phyloP scores from a whole-genome alignment of 2,888 invertebrate genomes.

The Podabrus alpinus region DNA sequence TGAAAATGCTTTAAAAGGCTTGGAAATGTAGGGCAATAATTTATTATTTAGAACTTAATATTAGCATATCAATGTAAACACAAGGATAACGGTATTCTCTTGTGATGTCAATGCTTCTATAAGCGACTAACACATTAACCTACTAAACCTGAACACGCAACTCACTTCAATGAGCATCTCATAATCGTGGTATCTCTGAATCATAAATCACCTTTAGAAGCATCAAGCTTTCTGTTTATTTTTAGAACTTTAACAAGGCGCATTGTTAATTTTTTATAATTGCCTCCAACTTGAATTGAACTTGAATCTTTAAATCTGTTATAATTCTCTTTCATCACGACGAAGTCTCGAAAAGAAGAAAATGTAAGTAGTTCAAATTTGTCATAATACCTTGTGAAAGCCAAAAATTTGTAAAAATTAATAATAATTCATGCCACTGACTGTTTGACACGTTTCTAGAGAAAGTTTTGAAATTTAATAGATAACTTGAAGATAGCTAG shows the following conservation, averaged over 20 bases:
- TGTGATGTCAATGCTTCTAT: conserved; percentile 32
- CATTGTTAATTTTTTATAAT: background rate
- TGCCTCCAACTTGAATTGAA: background rate
- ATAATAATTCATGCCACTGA: background rate
- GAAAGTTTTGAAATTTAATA: background rate
- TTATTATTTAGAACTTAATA: conserved; percentile 11
- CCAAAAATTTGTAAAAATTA: background rate
- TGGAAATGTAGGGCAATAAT: conserved; percentile 18
- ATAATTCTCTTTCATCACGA: background rate
- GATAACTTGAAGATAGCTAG: background rate
- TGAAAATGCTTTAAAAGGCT: background rate
- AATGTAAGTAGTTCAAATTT: background rate
- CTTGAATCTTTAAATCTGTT: background rate
- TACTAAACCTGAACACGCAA: conserved; percentile 22
- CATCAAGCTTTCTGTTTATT: conserved; percentile 1
- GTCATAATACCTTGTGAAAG: background rate
- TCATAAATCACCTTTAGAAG: background rate
- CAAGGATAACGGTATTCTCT: conserved; percentile 22
- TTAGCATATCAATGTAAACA: conserved; percentile 29
- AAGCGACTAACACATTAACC: conserved; percentile 30
- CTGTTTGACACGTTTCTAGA: background rate
- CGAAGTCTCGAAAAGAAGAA: background rate
- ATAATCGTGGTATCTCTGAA: background rate
- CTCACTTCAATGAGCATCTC: conserved; percentile 10
- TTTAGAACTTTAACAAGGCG: background rate